Conservation (phyloP, 1,140 invertebrate genomes). For the Chionoecetes opilio region DNA sequence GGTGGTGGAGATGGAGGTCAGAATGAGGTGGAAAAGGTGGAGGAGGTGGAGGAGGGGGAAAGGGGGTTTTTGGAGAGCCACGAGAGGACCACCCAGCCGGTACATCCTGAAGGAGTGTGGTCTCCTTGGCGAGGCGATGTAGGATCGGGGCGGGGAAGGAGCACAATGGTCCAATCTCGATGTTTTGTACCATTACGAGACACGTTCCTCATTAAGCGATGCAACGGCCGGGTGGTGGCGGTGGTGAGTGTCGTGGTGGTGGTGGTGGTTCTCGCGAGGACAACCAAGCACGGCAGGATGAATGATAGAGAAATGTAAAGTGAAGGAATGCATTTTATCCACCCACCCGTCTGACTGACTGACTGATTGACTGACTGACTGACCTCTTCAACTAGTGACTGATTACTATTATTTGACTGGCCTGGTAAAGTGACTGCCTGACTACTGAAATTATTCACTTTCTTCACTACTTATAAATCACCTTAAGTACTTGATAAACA, state of each 20-base stretch:
- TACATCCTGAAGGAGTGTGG: conserved; percentile 2
- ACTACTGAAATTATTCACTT: too few species aligned
- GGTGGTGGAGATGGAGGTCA: background rate
- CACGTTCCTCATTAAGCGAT: background rate
- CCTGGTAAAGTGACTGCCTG: too few species aligned
- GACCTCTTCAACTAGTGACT: too few species aligned
- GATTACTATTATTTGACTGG: too few species aligned
- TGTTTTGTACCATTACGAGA: background rate
- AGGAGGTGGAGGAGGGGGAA: background rate
- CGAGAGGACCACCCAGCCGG: background rate
- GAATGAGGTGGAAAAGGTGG: background rate
- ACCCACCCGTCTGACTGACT: too few species aligned
- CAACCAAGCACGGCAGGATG: background rate
- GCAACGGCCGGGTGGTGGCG: background rate
- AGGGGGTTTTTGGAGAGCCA: background rate
- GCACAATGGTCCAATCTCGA: background rate
- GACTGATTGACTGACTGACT: too few species aligned
- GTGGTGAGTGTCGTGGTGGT: background rate
- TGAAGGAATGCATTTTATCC: too few species aligned
- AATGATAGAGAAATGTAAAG: background rate
- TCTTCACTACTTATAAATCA: too few species aligned
- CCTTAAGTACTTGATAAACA: too few species aligned
- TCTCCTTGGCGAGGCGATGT: background rate
- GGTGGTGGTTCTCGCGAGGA: background rate
- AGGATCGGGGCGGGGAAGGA: background rate